Percentiles rank a stretch among this genome's conserved stretches.
Evolutionary conservation across 2,888 invertebrate species (phyloP).

Genomic region (Lasioglossum leucozonium): DNA sequence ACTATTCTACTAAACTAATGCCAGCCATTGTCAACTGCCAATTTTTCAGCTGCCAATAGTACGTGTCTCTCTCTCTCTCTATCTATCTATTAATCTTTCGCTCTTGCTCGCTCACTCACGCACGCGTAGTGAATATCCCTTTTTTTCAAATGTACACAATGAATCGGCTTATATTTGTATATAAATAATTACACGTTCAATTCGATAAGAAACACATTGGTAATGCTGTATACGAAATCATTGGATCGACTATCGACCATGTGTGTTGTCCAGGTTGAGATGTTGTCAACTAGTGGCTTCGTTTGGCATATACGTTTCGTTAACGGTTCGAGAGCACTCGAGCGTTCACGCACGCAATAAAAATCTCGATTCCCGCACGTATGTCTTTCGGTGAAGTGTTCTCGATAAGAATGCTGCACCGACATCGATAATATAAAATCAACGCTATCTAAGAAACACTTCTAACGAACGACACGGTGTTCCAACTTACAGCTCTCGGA

Average conservation of each 20-base stretch:
- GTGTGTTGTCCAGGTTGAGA: conserved; percentile 4
- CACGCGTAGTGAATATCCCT: conserved; percentile 46
- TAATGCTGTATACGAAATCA: conserved; percentile 60
- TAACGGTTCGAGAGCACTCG: not conserved
- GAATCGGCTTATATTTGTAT: conserved; percentile 57
- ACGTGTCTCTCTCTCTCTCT: conserved; percentile 16
- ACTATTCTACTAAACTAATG: not conserved
- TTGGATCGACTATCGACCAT: conserved; percentile 33
- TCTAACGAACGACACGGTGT: not conserved
- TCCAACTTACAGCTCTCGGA: not conserved
- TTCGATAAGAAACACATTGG: conserved; percentile 61
- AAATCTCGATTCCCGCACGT: conserved; percentile 1
- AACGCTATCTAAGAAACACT: not conserved
- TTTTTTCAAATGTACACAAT: conserved; percentile 64
- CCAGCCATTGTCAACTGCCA: not conserved
- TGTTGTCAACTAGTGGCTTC: not conserved
- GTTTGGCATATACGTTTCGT: not conserved
- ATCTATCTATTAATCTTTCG: conserved; percentile 15
- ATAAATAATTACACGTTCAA: conserved; percentile 58
- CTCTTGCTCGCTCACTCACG: not conserved
- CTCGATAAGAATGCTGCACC: not conserved
- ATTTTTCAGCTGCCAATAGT: not conserved
- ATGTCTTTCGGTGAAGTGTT: not conserved
- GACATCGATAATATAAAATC: not conserved
- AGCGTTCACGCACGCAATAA: not conserved